Percentiles rank a stretch among this genome's conserved stretches.
Evolutionary conservation across 1,140 invertebrate species (phyloP).

Genomic region (Augochlora pura): DNA sequence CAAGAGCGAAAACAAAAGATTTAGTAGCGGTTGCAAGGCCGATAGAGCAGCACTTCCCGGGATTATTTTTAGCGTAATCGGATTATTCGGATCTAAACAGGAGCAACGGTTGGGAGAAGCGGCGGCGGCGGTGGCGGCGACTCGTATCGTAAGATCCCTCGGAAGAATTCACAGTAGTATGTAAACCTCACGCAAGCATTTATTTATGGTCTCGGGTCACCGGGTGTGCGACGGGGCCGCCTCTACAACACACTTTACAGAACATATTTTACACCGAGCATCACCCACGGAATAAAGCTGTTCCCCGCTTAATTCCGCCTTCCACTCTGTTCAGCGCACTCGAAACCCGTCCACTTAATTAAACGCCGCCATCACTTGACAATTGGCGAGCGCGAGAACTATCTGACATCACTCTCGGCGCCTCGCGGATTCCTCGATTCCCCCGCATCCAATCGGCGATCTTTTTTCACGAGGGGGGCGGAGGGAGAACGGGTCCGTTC

Average conservation of each 20-base stretch:
- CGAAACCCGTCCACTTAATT: conserved; percentile 21
- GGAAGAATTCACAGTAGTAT: conserved; percentile 66
- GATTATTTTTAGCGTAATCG: not conserved
- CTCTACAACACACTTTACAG: conserved; percentile 62
- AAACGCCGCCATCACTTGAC: conserved; percentile 15
- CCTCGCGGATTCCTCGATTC: not conserved
- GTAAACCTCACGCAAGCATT: conserved; percentile 75
- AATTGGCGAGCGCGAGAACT: conserved; percentile 12
- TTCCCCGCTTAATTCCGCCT: conserved; percentile 59
- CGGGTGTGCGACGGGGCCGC: conserved; percentile 70
- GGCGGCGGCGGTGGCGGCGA: too few relatives aligned
- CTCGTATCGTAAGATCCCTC: conserved; percentile 58
- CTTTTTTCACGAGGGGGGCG: not conserved
- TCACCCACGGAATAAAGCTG: conserved; percentile 72
- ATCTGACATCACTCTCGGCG: conserved; percentile 37
- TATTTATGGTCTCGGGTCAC: conserved; percentile 78
- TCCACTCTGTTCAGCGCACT: conserved; percentile 52
- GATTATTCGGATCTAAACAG: conserved; percentile 6
- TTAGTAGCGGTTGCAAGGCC: too few relatives aligned
- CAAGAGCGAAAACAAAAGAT: too few relatives aligned
- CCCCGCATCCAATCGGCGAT: not conserved
- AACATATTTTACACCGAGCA: conserved; percentile 68
- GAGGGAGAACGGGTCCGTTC: too few relatives aligned
- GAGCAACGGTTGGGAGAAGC: not conserved
- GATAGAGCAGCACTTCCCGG: not conserved